Base-by-base conservation (phyloP, 2,888 invertebrate genomes). In the Venusia cambrica region DNA sequence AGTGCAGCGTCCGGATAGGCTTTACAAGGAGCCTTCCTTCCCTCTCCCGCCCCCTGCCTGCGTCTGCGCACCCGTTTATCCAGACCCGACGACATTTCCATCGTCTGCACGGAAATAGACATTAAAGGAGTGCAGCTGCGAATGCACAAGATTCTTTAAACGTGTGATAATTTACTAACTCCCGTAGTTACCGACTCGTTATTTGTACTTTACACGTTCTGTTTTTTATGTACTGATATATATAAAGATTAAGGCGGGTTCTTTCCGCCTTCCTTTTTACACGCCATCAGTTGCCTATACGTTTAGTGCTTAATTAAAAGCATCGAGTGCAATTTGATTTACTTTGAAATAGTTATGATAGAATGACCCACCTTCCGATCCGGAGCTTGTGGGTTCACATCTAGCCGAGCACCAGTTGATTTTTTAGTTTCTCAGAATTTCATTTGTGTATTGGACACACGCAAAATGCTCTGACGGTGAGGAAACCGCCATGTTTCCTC, bases 301-400 rank as follows among this genome's bases (percentile, higher is more conserved):
- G n/a, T n/a, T n/a, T n/a, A 65, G 64, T 61, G 59, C 67, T 73
- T 73, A 78, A 79, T 76, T 73, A 69, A 63, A 73, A 63, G 62
- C 57, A 62, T 70, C 69, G 77, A 76, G 73, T 80, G 75, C 75
- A 75, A 73, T 74, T 76, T 81, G 83, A 79, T 81, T 81, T 77
- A 75, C 83, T 79, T 79, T 73, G 75, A 76, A 81, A 81, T 78
- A 83, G 80, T 80, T 79, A 81, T 74, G 71, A 75, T 71, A 60
- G 56, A 60, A 58, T 68, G 51, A 63, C 64, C 75, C 74, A 75
- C 75, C n/a, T n/a, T n/a, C n/a, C n/a, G n/a, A n/a, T n/a, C n/a
- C n/a, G n/a, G n/a, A n/a, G n/a, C n/a, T n/a, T n/a, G n/a, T n/a
- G n/a, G n/a, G n/a, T n/a, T n/a, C n/a, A n/a, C n/a, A n/a, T n/a